phyloP scores from a whole-genome alignment of 2,113 vertebrate genomes.

The Columba janthina region DNA sequence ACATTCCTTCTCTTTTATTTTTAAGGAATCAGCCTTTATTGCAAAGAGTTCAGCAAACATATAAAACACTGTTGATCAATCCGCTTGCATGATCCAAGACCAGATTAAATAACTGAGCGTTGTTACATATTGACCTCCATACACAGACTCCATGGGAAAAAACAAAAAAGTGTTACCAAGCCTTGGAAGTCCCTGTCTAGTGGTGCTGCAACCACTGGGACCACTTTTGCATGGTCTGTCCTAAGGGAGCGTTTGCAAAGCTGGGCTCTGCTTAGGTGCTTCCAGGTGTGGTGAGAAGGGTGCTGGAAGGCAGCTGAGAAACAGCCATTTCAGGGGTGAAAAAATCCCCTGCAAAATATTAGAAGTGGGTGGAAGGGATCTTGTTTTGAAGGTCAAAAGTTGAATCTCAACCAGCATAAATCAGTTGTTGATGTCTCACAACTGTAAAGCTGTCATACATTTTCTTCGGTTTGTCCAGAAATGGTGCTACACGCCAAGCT shows the following conservation, averaged over 20 bases:
- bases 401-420: not conserved
- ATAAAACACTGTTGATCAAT: not conserved
- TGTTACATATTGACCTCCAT: not conserved
- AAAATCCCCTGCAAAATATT: not conserved
- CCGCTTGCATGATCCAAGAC: not conserved
- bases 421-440: not conserved
- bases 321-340: not conserved
- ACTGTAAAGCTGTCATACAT: not conserved
- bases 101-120: not conserved
- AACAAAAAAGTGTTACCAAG: not conserved
- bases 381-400: not conserved
- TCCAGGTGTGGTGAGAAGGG: not conserved
- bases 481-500: not conserved
- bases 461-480: not conserved
- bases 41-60: not conserved
- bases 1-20: conserved; percentile 18
- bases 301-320: not conserved
- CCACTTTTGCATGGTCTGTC: not conserved
- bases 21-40: not conserved
- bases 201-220: not conserved
- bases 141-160: not conserved
- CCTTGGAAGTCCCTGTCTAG: not conserved
- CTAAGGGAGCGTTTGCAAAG: not conserved
- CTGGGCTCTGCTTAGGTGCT: not conserved
- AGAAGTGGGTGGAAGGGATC: not conserved